Evolutionary conservation across 2,797 vertebrate genomes (phyloP), one percentile per base, ranked within the genome.

Genomic region (Tapirus indicus): DNA sequence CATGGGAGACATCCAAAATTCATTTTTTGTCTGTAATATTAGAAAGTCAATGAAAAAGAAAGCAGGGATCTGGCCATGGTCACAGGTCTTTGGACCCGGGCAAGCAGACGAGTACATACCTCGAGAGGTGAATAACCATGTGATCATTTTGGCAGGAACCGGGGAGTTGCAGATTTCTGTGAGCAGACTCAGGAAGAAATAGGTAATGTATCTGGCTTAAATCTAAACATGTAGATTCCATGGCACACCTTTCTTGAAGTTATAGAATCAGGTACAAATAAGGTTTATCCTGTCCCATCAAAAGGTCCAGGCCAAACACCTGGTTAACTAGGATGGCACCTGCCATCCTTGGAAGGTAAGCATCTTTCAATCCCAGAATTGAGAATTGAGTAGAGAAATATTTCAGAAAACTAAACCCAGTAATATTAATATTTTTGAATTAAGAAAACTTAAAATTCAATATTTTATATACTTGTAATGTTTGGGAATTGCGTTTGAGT

Each of bases 31-130:
- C 66, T 84, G 27, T 68, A 88, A 71, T 56, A 54, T 77, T 92
- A 85, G 52, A 38, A 96, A 44, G 23, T 90, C 58, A 77, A 27
- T 54, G 47, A 85, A 78, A 96, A 87, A 60, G 47, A 91, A 75
- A 49, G 2, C 44, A 90, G 27, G 18, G 35, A 85, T 54, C 29
- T 74, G 78, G 12, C 6, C 25, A 38, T 14, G 7, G 20, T 72
- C 72, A 88, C 66, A 88, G 2, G 64, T 71, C 41, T 85, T 41
- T 52, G 25, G 41, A 7, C 8, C 64, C 90, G 20, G 52, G 17
- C 20, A 71, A 35, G 14, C 54, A 84, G 64, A 52, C 5, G 4
- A 56, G 86, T 60, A 12, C 52, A 44, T 56, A 38, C 25, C 16
- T 29, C 71, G 14, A 66, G 17, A 84, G 18, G 56, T 29, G 91